Evolutionary conservation across 2,113 vertebrate genomes (phyloP).

Genomic region (Caranx melampygus): DNA sequence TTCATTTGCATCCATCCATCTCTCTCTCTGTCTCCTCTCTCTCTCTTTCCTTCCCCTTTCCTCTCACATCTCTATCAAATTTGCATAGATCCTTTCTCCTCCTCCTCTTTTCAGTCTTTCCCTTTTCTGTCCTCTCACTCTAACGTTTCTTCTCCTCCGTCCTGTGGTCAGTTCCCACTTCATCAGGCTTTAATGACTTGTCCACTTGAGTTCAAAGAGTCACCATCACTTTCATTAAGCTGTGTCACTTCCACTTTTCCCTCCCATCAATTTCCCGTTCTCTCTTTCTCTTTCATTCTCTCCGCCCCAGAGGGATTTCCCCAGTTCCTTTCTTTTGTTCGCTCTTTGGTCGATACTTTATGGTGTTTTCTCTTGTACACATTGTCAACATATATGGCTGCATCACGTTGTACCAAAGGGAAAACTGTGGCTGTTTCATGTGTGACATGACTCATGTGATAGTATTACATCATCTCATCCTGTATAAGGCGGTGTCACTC

Average conservation of each 20-base stretch:
- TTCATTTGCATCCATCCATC: slow-evolving; percentile 22
- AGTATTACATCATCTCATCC: too few species aligned
- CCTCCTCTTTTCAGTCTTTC: not conserved
- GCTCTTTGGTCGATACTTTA: too few species aligned
- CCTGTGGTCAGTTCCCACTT: not conserved
- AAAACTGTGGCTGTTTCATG: too few species aligned
- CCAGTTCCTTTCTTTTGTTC: not conserved
- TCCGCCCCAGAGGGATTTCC: slow-evolving; percentile 29
- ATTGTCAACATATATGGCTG: too few species aligned
- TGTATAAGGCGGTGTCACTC: too few species aligned
- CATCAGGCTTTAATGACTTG: slow-evolving; percentile 32
- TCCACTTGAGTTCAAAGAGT: slow-evolving; percentile 41
- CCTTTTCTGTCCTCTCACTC: not conserved
- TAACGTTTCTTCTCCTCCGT: not conserved
- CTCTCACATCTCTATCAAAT: slow-evolving; percentile 3
- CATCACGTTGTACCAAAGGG: too few species aligned
- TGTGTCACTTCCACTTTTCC: slow-evolving; percentile 20
- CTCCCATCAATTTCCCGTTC: not conserved
- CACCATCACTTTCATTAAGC: slow-evolving; percentile 18
- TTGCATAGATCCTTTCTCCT: not conserved
- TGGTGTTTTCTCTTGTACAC: too few species aligned
- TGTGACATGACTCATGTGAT: too few species aligned
- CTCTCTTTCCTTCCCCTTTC: not conserved
- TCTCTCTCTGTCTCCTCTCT: not conserved
- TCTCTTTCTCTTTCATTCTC: not conserved